Evolutionary conservation across 2,888 invertebrate species (phyloP).

Genomic region (Cataglyphis albicans): DNA sequence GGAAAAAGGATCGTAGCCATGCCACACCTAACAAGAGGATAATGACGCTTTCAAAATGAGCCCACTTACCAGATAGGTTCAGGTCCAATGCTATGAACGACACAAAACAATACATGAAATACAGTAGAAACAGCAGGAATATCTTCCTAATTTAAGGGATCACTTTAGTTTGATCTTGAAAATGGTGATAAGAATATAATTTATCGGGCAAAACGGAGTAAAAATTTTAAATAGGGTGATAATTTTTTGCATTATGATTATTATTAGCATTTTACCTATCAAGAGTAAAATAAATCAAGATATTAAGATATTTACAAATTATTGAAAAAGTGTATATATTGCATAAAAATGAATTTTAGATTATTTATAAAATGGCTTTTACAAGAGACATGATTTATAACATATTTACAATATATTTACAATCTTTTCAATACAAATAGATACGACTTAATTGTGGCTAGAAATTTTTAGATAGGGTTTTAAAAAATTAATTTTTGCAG

Average conservation of each 20-base stretch:
- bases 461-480: constrained; percentile 7
- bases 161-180: constrained; percentile 29
- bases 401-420: constrained; percentile 46
- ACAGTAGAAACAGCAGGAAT: constrained; percentile 69
- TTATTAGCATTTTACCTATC: constrained; percentile 6
- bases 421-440: neutral
- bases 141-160: constrained; percentile 34
- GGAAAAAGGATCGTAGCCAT: constrained; percentile 49
- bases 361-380: constrained; percentile 2
- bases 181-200: constrained; percentile 25
- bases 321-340: neutral
- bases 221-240: neutral
- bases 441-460: neutral
- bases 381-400: constrained; percentile 7
- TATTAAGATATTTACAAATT: constrained; percentile 35
- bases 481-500: constrained; percentile 29
- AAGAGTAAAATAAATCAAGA: neutral
- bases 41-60: constrained; percentile 64
- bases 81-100: constrained; percentile 85
- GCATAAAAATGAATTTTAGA: constrained; percentile 1
- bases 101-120: constrained; percentile 82
- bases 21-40: constrained; percentile 56
- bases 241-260: constrained; percentile 12
- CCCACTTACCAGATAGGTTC: constrained; percentile 85
- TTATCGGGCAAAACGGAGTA: constrained; percentile 39